A percentile compares a stretch with the other conserved stretches of the same genome.
Conservation (phyloP, 1,140 invertebrate species). For the Trissolcus basalis region DNA sequence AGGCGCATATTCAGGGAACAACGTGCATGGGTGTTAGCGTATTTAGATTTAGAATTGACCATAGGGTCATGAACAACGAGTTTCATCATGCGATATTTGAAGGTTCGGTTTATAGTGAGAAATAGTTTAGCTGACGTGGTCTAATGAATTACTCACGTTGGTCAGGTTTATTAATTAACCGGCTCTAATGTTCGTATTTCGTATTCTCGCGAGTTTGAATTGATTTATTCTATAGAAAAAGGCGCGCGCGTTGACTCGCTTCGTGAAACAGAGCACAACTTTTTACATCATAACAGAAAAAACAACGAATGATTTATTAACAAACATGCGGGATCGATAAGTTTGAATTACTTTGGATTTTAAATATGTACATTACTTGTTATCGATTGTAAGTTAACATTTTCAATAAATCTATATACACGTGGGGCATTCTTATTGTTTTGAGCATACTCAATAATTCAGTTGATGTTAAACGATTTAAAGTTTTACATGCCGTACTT, state of each 20-base stretch:
- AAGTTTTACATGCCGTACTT: constrained; percentile 27
- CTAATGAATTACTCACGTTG: constrained; percentile 54
- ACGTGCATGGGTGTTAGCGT: constrained; percentile 7
- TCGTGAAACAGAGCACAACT: constrained; percentile 19
- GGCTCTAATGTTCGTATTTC: constrained; percentile 44
- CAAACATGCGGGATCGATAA: constrained; percentile 31
- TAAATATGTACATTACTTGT: constrained; percentile 26
- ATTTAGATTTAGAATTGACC: constrained; percentile 45
- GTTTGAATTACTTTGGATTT: constrained; percentile 19
- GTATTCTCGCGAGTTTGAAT: constrained; percentile 36
- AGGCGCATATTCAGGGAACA: neutral
- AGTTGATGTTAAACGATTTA: constrained; percentile 43
- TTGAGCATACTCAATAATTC: constrained; percentile 30
- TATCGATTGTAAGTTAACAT: constrained; percentile 19
- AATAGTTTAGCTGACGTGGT: constrained; percentile 49
- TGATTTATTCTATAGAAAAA: constrained; percentile 43
- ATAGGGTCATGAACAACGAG: constrained; percentile 25
- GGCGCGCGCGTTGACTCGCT: constrained; percentile 22
- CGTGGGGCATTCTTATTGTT: constrained; percentile 27
- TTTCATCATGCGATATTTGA: constrained; percentile 46
- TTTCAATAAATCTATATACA: constrained; percentile 46
- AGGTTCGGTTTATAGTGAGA: constrained; percentile 40
- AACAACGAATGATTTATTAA: constrained; percentile 47
- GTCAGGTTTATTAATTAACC: constrained; percentile 57
- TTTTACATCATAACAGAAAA: constrained; percentile 19